These are phyloP conservation scores for Rousettus madagascariensis DNA, from an alignment of 2,797 vertebrate species.

Conservation along the genomic window DNA sequence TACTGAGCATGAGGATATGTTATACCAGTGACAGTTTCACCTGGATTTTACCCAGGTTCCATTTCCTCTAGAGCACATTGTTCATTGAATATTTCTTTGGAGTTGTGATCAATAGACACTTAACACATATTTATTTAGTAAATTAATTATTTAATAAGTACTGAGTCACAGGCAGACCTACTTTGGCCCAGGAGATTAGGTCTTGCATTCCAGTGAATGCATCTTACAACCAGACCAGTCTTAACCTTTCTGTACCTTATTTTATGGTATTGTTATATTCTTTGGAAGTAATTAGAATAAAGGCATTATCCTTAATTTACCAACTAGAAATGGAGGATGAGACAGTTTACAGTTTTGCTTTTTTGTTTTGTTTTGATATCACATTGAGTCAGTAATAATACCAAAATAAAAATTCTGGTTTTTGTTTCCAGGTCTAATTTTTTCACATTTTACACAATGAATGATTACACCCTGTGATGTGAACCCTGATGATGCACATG, in stretches of 20 bases:
- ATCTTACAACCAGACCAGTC: neutral
- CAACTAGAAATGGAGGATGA: neutral
- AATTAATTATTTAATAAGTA: constrained; percentile 38
- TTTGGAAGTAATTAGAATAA: neutral
- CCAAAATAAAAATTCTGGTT: constrained; percentile 3
- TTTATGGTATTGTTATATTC: constrained; percentile 1
- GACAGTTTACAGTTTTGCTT: neutral
- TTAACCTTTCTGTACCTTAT: neutral
- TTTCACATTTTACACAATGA: neutral
- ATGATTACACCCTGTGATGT: neutral
- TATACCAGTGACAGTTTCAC: neutral
- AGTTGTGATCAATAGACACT: neutral
- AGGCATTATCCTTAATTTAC: constrained; percentile 41
- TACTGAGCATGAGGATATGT: neutral
- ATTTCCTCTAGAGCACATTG: neutral
- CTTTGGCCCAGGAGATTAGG: neutral
- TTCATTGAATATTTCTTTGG: constrained; percentile 36
- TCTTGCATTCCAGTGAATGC: neutral
- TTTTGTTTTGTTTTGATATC: neutral
- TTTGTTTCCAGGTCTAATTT: neutral
- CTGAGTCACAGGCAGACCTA: neutral
- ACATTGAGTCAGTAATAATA: neutral
- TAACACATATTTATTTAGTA: constrained; percentile 50
- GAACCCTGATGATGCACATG: neutral
- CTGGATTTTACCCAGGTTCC: neutral